Evolutionary conservation across 1,140 invertebrate genomes (phyloP).

Genomic region (Orchesella cincta): DNA sequence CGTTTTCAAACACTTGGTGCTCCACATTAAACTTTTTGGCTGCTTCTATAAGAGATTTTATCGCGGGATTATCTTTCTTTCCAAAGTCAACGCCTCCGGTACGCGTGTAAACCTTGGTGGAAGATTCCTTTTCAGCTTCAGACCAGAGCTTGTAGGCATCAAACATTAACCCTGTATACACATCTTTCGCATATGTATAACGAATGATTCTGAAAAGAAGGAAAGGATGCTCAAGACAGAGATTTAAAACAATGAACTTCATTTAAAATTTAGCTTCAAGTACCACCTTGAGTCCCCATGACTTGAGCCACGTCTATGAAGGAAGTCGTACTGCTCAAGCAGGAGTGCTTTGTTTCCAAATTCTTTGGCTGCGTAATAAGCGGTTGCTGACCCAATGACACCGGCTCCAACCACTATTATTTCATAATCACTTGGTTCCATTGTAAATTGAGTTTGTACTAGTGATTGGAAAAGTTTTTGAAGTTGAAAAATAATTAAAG

Average conservation of each 20-base stretch:
- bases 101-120: conserved; percentile 32
- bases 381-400: conserved; percentile 45
- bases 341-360: conserved; percentile 40
- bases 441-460: background rate
- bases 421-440: background rate
- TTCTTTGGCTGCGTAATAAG: conserved; percentile 41
- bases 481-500: background rate
- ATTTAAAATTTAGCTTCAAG: background rate
- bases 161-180: conserved; percentile 43
- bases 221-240: background rate
- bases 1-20: conserved; percentile 24
- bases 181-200: conserved; percentile 42
- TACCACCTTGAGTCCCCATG: conserved; percentile 46
- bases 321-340: conserved; percentile 48
- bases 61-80: conserved; percentile 1
- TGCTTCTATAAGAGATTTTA: conserved; percentile 22
- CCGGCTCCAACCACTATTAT: conserved; percentile 8
- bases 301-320: conserved; percentile 46
- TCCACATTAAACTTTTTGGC: conserved; percentile 33
- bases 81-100: conserved; percentile 43
- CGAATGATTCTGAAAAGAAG: conserved; percentile 44
- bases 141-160: conserved; percentile 42
- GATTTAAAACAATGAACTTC: conserved; percentile 4
- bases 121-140: conserved; percentile 41
- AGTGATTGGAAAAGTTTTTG: background rate